phyloP scores from a whole-genome alignment of 1,140 invertebrate species.

The Cotesia typhae region DNA sequence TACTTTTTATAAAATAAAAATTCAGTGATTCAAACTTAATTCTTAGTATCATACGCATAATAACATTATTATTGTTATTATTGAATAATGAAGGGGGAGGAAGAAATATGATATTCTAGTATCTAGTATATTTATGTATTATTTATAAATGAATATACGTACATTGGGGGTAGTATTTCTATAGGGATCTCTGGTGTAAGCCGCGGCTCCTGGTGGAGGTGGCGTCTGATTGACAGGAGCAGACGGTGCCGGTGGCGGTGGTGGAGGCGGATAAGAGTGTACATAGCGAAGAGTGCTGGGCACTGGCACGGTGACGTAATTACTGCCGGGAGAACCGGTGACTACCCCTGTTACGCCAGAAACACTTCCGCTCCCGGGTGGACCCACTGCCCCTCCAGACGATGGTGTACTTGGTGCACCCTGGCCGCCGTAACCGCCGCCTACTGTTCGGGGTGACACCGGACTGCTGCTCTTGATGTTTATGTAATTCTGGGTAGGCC shows the following conservation, averaged over 20 bases:
- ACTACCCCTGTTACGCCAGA: conserved; percentile 39
- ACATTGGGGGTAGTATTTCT: conserved; percentile 59
- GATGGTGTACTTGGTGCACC: conserved; percentile 42
- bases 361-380: conserved; percentile 43
- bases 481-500: conserved; percentile 60
- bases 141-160: conserved; percentile 44
- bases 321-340: conserved; percentile 40
- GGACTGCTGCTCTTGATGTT: conserved; percentile 64
- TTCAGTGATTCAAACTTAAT: too few species aligned
- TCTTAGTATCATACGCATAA: too few species aligned
- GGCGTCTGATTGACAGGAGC: conserved; percentile 59
- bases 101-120: neutral
- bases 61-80: neutral
- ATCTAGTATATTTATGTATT: neutral
- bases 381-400: conserved; percentile 44
- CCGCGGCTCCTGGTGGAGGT: conserved; percentile 50
- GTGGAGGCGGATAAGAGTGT: conserved; percentile 59
- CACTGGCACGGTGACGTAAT: conserved; percentile 54
- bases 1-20: too few species aligned
- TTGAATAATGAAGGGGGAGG: neutral
- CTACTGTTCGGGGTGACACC: conserved; percentile 60
- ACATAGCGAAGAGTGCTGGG: conserved; percentile 59
- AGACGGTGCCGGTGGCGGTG: conserved; percentile 51
- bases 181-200: conserved; percentile 58
- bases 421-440: conserved; percentile 52